Percentiles rank a stretch among this genome's conserved stretches.
Evolutionary conservation across 37 sponge, comb jelly and placozoan species (phyloP).

Genomic region (Oopsacas minuta): DNA sequence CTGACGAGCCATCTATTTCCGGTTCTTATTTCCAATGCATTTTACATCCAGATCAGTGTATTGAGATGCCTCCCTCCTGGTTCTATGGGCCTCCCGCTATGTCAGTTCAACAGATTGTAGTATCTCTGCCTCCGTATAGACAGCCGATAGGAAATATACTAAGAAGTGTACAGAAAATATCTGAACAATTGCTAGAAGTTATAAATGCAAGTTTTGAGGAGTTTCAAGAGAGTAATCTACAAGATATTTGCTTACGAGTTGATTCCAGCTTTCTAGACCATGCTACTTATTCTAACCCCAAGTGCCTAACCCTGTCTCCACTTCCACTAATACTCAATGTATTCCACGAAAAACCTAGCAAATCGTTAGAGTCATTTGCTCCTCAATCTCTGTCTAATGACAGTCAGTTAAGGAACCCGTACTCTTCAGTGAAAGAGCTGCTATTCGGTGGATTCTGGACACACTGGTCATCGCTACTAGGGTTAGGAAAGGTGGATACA

Average conservation of each 20-base stretch:
- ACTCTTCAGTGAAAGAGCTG: neutral
- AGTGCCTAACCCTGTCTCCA: neutral
- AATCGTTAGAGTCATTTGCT: neutral
- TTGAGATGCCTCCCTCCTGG: neutral
- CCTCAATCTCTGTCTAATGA: neutral
- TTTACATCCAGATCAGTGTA: neutral
- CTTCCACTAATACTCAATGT: neutral
- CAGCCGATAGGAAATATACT: neutral
- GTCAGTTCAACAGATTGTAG: neutral
- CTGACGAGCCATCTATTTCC: neutral
- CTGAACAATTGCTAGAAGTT: neutral
- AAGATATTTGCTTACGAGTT: neutral
- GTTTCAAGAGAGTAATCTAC: neutral
- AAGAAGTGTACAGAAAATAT: neutral
- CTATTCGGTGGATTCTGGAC: constrained; percentile 8
- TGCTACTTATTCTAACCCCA: neutral
- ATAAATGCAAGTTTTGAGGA: neutral
- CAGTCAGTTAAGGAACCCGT: constrained; percentile 1
- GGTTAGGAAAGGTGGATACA: neutral
- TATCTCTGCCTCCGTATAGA: neutral
- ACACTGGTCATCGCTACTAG: neutral
- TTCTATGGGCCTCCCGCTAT: neutral
- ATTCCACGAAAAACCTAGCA: constrained; percentile 14
- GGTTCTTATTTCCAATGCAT: neutral
- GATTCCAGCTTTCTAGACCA: constrained; percentile 1